These are phyloP conservation scores for Oxycera nigricornis DNA, from an alignment of 2,888 invertebrate genomes.

Conservation along the genomic window DNA sequence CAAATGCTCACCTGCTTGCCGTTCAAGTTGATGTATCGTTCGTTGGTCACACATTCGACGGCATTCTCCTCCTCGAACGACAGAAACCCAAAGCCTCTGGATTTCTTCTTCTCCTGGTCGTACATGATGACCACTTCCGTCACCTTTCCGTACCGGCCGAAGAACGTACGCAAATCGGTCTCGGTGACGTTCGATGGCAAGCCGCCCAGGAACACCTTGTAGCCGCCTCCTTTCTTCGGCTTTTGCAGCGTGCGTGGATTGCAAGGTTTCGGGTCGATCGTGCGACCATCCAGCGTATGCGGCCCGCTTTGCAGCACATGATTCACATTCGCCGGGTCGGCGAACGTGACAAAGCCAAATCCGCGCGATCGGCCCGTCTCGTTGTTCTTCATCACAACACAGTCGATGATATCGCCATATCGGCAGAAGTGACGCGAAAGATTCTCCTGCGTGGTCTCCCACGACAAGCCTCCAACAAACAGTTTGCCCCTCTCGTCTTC, in stretches of 20 bases:
- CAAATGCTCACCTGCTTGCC: constrained; percentile 74
- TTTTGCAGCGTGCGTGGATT: constrained; percentile 93
- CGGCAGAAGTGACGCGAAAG: constrained; percentile 80
- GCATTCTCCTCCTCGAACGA: constrained; percentile 94
- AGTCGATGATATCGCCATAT: constrained; percentile 96
- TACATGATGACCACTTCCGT: constrained; percentile 98
- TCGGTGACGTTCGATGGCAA: constrained; percentile 94
- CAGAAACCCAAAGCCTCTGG: constrained; percentile 94
- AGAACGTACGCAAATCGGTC: constrained; percentile 90
- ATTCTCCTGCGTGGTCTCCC: constrained; percentile 93
- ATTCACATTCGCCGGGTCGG: constrained; percentile 89
- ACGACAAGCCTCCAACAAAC: constrained; percentile 91
- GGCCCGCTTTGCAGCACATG: constrained; percentile 91
- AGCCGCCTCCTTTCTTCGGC: constrained; percentile 89
- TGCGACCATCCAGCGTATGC: constrained; percentile 90
- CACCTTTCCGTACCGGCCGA: constrained; percentile 93
- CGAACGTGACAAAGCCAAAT: constrained; percentile 96
- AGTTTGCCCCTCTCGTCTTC: constrained; percentile 74
- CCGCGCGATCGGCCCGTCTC: constrained; percentile 95
- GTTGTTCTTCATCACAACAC: constrained; percentile 98
- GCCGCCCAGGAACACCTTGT: constrained; percentile 96
- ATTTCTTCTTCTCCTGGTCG: constrained; percentile 96
- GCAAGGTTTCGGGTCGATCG: constrained; percentile 92
- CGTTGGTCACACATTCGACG: constrained; percentile 89
- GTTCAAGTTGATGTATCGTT: constrained; percentile 93